Conservation (phyloP, 2,888 invertebrate genomes). For the Leptothorax acervorum region DNA sequence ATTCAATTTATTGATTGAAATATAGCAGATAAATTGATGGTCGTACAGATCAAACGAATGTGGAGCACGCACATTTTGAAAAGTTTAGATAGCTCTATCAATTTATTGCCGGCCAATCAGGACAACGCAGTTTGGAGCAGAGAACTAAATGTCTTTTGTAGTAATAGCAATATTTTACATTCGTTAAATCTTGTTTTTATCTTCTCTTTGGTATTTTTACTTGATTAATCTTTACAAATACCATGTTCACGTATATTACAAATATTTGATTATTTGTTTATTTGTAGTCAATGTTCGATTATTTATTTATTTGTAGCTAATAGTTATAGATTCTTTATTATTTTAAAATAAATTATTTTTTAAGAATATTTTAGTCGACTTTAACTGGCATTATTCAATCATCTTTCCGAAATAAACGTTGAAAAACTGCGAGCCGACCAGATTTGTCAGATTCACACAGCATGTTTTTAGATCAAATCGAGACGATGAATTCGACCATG, state of each 20-base stretch:
- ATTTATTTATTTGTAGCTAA: background rate
- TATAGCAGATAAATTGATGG: constrained; percentile 19
- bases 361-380: too few species aligned
- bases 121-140: constrained; percentile 2
- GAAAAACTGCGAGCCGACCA: too few species aligned
- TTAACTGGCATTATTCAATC: too few species aligned
- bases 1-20: constrained; percentile 19
- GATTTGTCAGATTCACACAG: too few species aligned
- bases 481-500: too few species aligned
- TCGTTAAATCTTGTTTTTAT: background rate
- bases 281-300: background rate
- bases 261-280: background rate
- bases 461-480: too few species aligned
- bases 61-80: constrained; percentile 13
- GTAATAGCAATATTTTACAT: constrained; percentile 1
- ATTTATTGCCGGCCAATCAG: constrained; percentile 43
- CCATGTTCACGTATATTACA: background rate
- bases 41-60: constrained; percentile 9
- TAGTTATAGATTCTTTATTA: background rate
- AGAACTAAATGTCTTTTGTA: constrained; percentile 21
- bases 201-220: background rate
- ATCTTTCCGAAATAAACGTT: too few species aligned
- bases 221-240: background rate
- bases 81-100: constrained; percentile 13
- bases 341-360: background rate